Evolutionary conservation across 2,888 invertebrate genomes (phyloP), one percentile per base, ranked within the genome.

Genomic region (Thymelicus lineola): DNA sequence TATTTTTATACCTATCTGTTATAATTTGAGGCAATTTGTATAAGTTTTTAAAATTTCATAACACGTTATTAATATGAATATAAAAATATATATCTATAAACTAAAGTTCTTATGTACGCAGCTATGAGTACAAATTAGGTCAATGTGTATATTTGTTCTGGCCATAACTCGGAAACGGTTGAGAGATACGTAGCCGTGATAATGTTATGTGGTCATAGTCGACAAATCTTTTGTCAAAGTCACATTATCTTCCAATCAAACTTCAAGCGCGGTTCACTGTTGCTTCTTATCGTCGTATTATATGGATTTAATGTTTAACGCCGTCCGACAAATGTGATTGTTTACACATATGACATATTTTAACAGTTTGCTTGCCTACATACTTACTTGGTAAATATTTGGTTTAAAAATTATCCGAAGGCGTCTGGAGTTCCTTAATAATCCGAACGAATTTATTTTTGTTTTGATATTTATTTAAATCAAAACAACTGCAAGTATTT

Each of bases 201-300:
- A 53, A 53, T 53, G 9, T 57, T 57, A 6, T 7, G 53, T 53
- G 9, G 20, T 6, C 38, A 38, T 20, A 61, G 28, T 17, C 36
- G 35, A 35, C 12, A 42, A 66, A 67, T 67, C 53, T 45, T 61
- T 59, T 15, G 28, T 15, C 38, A 28, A 61, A 61, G 55, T 67
- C 53, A 28, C 46, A 53, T 45, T 53, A 66, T 66, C 66, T 66
- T 42, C 35, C 38, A 66, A n/a, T 60, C 60, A 66, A 60, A 42
- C 53, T 50, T 66, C 50, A 66, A 61, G 60, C n/a, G 53, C 48
- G 66, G 60, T 9, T 53, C 17, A 42, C 60, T 42, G 46, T 53
- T 28, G 50, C 12, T 12, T 60, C 59, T 60, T 50, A 66, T 59
- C 60, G 48, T 53, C 14, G 20, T 48, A 48, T n/a, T 48, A 59